Percentiles rank a stretch among this genome's conserved stretches.
Conservation (phyloP, 2,797 vertebrate species). For the Takifugu rubripes region DNA sequence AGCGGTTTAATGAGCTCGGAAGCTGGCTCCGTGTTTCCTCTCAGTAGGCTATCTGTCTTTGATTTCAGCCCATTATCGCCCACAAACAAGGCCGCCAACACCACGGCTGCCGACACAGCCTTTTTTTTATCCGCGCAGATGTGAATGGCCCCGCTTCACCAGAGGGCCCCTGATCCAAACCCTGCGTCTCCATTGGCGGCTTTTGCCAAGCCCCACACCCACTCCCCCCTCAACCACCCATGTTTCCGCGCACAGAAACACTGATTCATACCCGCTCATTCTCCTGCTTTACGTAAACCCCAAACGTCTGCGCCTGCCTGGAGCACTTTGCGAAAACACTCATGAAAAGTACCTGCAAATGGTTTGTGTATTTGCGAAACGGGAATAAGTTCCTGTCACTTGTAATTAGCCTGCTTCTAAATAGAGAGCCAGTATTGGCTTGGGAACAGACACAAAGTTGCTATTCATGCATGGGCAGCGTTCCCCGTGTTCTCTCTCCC, state of each 20-base stretch:
- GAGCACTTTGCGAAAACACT: conserved; percentile 67
- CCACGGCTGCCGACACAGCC: conserved; percentile 29
- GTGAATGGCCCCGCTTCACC: conserved; percentile 48
- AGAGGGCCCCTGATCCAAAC: conserved; percentile 45
- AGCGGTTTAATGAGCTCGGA: conserved; percentile 71
- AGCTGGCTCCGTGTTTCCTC: conserved; percentile 62
- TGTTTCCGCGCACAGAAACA: conserved; percentile 53
- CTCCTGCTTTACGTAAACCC: conserved; percentile 59
- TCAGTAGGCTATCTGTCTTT: conserved; percentile 69
- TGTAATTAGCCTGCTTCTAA: conserved; percentile 67
- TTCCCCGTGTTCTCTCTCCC: conserved; percentile 27
- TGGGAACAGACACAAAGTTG: conserved; percentile 57
- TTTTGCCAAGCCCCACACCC: conserved; percentile 13
- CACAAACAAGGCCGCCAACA: conserved; percentile 47
- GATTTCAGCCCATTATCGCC: conserved; percentile 72
- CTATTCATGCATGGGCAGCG: conserved; percentile 61
- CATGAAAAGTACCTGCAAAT: conserved; percentile 73
- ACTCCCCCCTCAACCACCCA: conserved; percentile 26
- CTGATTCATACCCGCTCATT: conserved; percentile 62
- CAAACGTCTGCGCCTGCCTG: conserved; percentile 59
- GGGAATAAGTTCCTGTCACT: conserved; percentile 70
- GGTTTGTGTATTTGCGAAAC: conserved; percentile 71
- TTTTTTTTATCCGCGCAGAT: conserved; percentile 48
- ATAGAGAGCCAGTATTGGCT: conserved; percentile 60
- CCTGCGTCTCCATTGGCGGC: conserved; percentile 17